Percentiles rank a stretch among this genome's conserved stretches.
phyloP scores from a whole-genome alignment of 1,140 invertebrate species.

The Drosophila seguyi region DNA sequence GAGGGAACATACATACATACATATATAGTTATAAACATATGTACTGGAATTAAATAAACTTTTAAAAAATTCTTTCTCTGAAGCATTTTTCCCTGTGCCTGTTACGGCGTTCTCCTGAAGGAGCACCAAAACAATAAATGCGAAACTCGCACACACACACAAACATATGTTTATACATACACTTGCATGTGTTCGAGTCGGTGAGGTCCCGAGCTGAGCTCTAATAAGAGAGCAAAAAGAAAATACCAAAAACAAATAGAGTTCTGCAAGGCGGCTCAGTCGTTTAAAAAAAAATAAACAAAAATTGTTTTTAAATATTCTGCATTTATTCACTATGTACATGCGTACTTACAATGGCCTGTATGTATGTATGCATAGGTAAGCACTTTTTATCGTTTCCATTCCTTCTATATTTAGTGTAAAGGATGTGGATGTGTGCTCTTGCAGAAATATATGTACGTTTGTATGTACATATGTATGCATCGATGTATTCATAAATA shows the following conservation, averaged over 20 bases:
- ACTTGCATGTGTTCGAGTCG: not conserved
- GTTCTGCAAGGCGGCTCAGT: not conserved
- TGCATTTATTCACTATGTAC: conserved; percentile 13
- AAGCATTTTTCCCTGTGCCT: not conserved
- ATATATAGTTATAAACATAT: not conserved
- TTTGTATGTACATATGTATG: conserved; percentile 8
- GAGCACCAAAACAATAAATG: conserved; percentile 13
- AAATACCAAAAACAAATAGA: not conserved
- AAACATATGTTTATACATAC: conserved; percentile 8
- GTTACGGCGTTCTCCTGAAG: conserved; percentile 2
- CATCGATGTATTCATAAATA: conserved; percentile 22
- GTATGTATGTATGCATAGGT: conserved; percentile 8
- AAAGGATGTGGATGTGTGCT: conserved; percentile 26
- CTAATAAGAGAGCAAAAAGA: conserved; percentile 13
- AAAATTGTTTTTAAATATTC: not conserved
- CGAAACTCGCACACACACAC: conserved; percentile 2
- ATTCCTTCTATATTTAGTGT: conserved; percentile 35
- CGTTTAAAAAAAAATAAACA: conserved; percentile 12
- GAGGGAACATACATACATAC: not conserved
- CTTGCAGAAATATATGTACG: conserved; percentile 4
- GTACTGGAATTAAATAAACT: not conserved
- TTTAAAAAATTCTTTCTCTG: not conserved
- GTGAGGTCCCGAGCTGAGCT: conserved; percentile 14
- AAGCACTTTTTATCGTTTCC: conserved; percentile 30
- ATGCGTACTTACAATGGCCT: conserved; percentile 8